Evolutionary conservation across 1,140 invertebrate species (phyloP).

Genomic region (Nebria ingens): DNA sequence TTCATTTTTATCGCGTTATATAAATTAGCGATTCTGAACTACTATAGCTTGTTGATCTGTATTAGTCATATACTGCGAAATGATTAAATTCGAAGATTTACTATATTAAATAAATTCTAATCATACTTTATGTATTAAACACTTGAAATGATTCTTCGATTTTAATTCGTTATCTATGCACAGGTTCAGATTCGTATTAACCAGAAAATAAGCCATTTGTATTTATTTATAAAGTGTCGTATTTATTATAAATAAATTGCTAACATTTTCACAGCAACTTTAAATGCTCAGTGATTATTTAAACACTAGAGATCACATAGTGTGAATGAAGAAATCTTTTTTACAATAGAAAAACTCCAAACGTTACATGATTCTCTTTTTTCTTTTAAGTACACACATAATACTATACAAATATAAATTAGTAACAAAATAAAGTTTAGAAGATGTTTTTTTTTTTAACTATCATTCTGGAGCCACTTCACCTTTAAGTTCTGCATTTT

Average conservation of each 20-base stretch:
- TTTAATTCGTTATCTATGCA: no score
- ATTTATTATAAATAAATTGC: conserved; percentile 8
- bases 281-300: neutral
- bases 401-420: conserved; percentile 4
- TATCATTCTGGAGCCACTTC: conserved; percentile 26
- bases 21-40: no score
- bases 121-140: no score
- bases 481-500: conserved; percentile 41
- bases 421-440: conserved; percentile 23
- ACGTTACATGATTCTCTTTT: conserved; percentile 16
- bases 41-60: no score
- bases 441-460: conserved; percentile 11
- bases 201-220: neutral
- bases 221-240: conserved; percentile 2
- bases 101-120: no score
- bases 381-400: conserved; percentile 22
- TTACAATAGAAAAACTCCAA: conserved; percentile 23
- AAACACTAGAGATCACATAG: neutral
- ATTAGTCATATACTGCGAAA: no score
- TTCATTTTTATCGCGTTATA: no score
- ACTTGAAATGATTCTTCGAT: no score
- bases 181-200: no score
- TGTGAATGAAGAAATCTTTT: neutral
- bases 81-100: no score
- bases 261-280: conserved; percentile 3